Percentiles rank a stretch among this genome's conserved stretches.
Conservation (phyloP, 2,797 vertebrate genomes). For the Denticeps clupeoides region DNA sequence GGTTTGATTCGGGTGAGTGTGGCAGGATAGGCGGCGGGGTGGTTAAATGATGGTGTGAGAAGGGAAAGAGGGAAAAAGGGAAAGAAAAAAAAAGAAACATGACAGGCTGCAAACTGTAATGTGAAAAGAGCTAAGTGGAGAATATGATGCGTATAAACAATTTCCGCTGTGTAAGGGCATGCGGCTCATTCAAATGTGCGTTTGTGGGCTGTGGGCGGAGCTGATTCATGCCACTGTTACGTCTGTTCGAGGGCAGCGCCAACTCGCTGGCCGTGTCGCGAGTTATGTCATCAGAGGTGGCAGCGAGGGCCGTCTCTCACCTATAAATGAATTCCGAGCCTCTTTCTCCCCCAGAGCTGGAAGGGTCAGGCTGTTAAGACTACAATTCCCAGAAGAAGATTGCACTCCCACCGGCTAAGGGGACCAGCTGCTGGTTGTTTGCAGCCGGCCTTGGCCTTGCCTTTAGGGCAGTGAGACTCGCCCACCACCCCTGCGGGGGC, state of each 20-base stretch:
- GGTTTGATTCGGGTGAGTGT: background rate
- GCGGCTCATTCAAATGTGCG: background rate
- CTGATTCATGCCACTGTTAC: too few relatives aligned
- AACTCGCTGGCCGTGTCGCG: too few relatives aligned
- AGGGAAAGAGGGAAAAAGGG: background rate
- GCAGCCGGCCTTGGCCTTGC: slow-evolving; percentile 3
- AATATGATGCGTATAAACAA: too few relatives aligned
- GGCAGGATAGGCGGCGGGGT: too few relatives aligned
- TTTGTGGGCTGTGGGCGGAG: background rate
- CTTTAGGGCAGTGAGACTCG: slow-evolving; percentile 4
- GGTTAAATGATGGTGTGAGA: background rate
- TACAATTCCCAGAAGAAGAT: slow-evolving; percentile 17
- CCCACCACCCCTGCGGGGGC: background rate
- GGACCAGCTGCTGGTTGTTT: slow-evolving; percentile 21
- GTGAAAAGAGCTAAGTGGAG: too few relatives aligned
- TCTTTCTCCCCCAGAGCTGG: slow-evolving; percentile 1
- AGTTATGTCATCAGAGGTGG: too few relatives aligned
- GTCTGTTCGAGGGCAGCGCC: too few relatives aligned
- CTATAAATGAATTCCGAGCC: background rate
- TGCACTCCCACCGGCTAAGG: slow-evolving; percentile 1
- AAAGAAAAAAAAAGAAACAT: too few relatives aligned
- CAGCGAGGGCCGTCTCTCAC: background rate
- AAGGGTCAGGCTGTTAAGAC: slow-evolving; percentile 21
- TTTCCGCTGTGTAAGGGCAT: too few relatives aligned
- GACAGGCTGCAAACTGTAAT: background rate